Conservation (phyloP, 2,888 invertebrate genomes). For the Meta bourneti region DNA sequence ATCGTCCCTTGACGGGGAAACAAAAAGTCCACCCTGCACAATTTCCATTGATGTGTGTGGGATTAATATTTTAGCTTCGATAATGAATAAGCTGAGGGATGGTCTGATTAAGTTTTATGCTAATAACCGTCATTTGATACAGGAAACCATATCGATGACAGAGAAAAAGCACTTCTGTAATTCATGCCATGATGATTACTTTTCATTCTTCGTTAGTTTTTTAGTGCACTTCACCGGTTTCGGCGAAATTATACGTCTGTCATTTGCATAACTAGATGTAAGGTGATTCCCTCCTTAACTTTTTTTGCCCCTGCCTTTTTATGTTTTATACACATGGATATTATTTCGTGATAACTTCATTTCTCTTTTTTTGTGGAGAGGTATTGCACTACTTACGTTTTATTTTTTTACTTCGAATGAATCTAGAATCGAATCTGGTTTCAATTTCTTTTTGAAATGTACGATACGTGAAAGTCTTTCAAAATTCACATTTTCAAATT, state of each 20-base stretch:
- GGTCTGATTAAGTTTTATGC: constrained; percentile 10
- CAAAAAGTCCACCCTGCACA: background rate
- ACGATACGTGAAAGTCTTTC: background rate
- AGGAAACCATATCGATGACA: constrained; percentile 29
- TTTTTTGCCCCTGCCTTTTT: background rate
- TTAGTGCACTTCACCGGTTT: constrained; percentile 37
- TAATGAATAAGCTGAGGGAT: background rate
- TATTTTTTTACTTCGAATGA: background rate
- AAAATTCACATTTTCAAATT: background rate
- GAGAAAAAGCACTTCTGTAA: background rate
- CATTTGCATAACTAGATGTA: constrained; percentile 41
- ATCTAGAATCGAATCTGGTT: background rate
- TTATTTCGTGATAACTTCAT: background rate
- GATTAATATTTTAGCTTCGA: background rate
- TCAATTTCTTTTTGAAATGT: background rate
- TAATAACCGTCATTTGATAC: constrained; percentile 40
- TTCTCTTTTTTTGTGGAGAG: background rate
- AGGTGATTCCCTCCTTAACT: background rate
- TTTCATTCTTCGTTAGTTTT: constrained; percentile 25
- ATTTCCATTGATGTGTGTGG: background rate
- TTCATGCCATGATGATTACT: background rate
- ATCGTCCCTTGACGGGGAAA: no score
- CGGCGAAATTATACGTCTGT: constrained; percentile 20
- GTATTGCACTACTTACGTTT: background rate
- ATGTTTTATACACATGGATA: background rate